Conservation (phyloP, 1,140 invertebrate genomes). For the Aporrectodea caliginosa region DNA sequence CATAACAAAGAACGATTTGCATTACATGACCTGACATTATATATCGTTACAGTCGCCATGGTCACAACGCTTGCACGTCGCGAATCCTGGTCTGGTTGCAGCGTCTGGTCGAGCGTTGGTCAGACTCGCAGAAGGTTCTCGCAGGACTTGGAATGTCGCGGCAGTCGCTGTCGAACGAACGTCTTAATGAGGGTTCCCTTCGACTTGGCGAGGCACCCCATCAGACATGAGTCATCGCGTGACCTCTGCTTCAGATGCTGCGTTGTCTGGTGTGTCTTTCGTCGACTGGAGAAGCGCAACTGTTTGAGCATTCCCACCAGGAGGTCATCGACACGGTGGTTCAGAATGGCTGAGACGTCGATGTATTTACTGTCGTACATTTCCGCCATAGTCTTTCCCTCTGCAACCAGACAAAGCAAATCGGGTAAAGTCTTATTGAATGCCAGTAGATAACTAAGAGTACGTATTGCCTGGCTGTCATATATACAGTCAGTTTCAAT, state of each 20-base stretch:
- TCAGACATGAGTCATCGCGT: constrained; percentile 16
- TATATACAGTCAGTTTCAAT: no score
- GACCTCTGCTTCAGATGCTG: background rate
- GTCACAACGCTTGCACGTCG: no score
- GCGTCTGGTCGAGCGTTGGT: no score
- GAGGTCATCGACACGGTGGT: constrained; percentile 31
- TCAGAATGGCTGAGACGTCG: constrained; percentile 33
- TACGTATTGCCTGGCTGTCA: no score
- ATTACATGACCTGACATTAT: no score
- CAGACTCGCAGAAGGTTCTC: constrained; percentile 23
- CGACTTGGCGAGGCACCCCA: constrained; percentile 16
- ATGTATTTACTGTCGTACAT: constrained; percentile 30
- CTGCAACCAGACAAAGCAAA: constrained; percentile 16
- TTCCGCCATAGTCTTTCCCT: constrained; percentile 23
- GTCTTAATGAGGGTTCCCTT: background rate
- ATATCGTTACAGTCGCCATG: no score
- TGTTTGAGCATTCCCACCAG: constrained; percentile 29
- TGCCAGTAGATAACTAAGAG: no score
- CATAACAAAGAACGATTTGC: no score
- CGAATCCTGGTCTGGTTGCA: no score
- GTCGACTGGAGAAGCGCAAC: constrained; percentile 20
- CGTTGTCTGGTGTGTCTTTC: background rate
- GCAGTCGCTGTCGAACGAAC: background rate
- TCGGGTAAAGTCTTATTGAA: no score
- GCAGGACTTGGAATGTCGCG: constrained; percentile 7